Conservation (phyloP, 1,140 invertebrate species). For the Leptopilina clavipes region DNA sequence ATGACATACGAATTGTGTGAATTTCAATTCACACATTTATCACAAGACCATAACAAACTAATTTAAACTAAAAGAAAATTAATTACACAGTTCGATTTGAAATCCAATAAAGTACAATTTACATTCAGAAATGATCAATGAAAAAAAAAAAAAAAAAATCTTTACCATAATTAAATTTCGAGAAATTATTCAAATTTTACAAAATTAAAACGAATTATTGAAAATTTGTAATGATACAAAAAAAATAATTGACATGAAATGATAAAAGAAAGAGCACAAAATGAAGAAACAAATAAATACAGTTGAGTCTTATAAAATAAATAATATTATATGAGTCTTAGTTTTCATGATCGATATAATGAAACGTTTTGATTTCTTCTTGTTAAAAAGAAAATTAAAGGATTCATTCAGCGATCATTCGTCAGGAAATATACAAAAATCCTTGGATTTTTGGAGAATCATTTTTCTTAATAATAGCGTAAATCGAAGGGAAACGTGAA, state of each 20-base stretch:
- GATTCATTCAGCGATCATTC: constrained; percentile 3
- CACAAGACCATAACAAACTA: not conserved
- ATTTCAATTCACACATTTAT: constrained; percentile 27
- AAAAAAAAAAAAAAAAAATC: too few species aligned
- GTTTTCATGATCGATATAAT: constrained; percentile 21
- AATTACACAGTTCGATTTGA: not conserved
- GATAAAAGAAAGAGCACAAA: not conserved
- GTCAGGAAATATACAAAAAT: constrained; percentile 12
- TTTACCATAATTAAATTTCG: too few species aligned
- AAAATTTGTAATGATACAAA: not conserved
- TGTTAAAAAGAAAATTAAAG: not conserved
- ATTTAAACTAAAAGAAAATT: not conserved
- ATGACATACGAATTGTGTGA: constrained; percentile 30
- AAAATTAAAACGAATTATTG: not conserved
- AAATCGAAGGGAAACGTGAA: not conserved
- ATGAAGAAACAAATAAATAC: constrained; percentile 25
- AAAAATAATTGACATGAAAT: too few species aligned
- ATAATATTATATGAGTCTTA: constrained; percentile 1
- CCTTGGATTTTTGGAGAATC: not conserved
- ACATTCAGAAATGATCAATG: too few species aligned
- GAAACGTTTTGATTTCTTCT: not conserved
- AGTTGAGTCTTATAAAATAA: constrained; percentile 28
- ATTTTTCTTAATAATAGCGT: not conserved
- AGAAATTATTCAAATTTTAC: not conserved
- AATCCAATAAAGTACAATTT: not conserved